phyloP scores from a whole-genome alignment of 2,797 vertebrate genomes.

The Anas bernieri region DNA sequence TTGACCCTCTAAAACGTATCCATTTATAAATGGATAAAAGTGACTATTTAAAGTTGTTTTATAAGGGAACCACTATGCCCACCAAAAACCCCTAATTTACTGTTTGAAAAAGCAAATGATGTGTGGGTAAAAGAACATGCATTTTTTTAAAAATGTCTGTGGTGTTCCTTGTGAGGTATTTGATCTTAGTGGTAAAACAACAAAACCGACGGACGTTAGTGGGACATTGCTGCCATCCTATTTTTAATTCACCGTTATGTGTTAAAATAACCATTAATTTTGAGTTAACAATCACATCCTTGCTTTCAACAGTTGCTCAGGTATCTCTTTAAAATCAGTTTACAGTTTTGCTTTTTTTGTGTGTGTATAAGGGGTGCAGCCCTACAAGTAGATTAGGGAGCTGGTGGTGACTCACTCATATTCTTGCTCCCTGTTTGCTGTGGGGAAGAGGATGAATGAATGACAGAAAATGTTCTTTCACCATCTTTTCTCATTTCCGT shows the following conservation, averaged over 20 bases:
- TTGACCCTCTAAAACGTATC: conserved; percentile 72
- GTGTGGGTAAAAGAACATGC: conserved; percentile 74
- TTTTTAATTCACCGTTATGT: conserved; percentile 72
- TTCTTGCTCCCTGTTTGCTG: background rate
- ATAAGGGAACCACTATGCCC: conserved; percentile 76
- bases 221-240: conserved; percentile 43
- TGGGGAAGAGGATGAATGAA: background rate
- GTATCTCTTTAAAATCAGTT: conserved; percentile 32
- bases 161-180: conserved; percentile 69
- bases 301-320: conserved; percentile 36
- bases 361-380: rapidly evolving
- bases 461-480: background rate
- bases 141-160: conserved; percentile 72
- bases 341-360: conserved; percentile 21
- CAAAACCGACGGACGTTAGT: conserved; percentile 42
- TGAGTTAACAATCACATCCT: conserved; percentile 16
- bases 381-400: background rate
- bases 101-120: conserved; percentile 76
- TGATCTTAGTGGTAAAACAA: conserved; percentile 71
- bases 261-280: conserved; percentile 65
- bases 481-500: background rate
- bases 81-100: conserved; percentile 75
- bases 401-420: background rate
- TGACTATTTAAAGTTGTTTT: conserved; percentile 78
- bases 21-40: conserved; percentile 80